Base-by-base conservation (phyloP, 2,113 vertebrate species). In the Saccopteryx leptura region DNA sequence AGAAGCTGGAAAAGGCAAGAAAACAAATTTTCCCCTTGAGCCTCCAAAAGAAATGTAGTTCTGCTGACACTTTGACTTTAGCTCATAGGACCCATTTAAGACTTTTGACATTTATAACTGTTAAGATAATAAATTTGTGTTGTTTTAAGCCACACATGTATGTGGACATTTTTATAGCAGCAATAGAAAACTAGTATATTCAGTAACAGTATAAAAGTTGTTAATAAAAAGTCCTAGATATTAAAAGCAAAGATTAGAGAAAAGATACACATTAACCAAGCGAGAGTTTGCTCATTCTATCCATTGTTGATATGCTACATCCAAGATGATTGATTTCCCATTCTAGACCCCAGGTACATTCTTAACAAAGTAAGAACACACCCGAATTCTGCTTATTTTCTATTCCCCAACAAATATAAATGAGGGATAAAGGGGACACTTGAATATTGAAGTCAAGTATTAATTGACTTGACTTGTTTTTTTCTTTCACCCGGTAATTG, bases 391-490 rank as follows among this genome's bases (percentile, higher is more conserved):
- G 15, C 3, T n/a, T 92, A 33, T 83, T 92, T 93, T 39, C 66
- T 48, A 65, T 68, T 9, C 2, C 13, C 7, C 9, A 13, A 18
- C 48, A 46, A 52, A 1, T 56, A 31, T 74, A 23, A 80, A 89
- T 79, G 56, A 21, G 1, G 13, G 17, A 26, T 19, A 28, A 66
- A 68, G 12, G 18, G 18, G 14, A 50, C 26, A 54, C 9, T 28
- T 97, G 33, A 97, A 88, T 97, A 90, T 95, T 97, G 97, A 98
- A 98, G 89, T 98, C 92, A 97, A 97, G 94, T 96, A 98, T 97
- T 94, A 97, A 97, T 96, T 98, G 94, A 98, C 91, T 97, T 98
- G 93, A 98, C 94, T 97, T 97, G 97, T 66, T 24, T 56, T 60
- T 95, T 97, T 88, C 8, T 63, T 94, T 96, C 63, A 97, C 89